phyloP scores from a whole-genome alignment of 1,140 invertebrate genomes.

The Phthorimaea operculella region DNA sequence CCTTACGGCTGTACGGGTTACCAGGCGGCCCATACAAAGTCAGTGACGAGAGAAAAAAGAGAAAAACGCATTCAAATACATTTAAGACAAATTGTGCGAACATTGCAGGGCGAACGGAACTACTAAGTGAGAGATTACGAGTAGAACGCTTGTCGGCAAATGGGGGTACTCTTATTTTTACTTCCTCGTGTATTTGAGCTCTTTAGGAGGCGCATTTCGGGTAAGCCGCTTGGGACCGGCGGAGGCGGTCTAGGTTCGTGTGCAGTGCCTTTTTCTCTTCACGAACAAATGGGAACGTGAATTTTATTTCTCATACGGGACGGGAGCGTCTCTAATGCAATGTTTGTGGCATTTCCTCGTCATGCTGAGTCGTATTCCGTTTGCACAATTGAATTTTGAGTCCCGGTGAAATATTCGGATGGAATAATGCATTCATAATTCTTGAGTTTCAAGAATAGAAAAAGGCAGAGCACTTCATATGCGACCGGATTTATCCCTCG shows the following conservation, averaged over 20 bases:
- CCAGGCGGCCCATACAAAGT: slow-evolving; percentile 69
- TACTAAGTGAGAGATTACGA: slow-evolving; percentile 68
- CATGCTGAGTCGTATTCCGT: background rate
- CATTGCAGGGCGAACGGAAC: slow-evolving; percentile 68
- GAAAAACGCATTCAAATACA: slow-evolving; percentile 70
- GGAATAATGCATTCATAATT: background rate
- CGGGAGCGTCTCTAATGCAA: slow-evolving; percentile 17
- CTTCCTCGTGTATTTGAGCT: slow-evolving; percentile 59
- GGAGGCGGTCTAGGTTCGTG: slow-evolving; percentile 34
- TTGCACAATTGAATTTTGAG: background rate
- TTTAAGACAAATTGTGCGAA: slow-evolving; percentile 68
- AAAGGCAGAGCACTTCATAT: slow-evolving; percentile 35
- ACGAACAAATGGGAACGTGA: slow-evolving; percentile 27
- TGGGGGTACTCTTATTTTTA: slow-evolving; percentile 53
- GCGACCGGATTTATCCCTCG: slow-evolving; percentile 28
- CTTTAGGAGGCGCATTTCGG: slow-evolving; percentile 54
- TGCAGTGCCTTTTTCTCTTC: slow-evolving; percentile 59
- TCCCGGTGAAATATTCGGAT: no score
- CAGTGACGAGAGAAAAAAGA: slow-evolving; percentile 69
- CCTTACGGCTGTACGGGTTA: slow-evolving; percentile 68
- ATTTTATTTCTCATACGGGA: slow-evolving; percentile 31
- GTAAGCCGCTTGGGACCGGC: slow-evolving; percentile 54
- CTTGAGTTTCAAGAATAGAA: slow-evolving; percentile 24
- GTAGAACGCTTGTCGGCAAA: slow-evolving; percentile 62
- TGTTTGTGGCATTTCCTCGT: slow-evolving; percentile 12